phyloP scores from a whole-genome alignment of 1,140 invertebrate species.

The Liolophura sinensis region DNA sequence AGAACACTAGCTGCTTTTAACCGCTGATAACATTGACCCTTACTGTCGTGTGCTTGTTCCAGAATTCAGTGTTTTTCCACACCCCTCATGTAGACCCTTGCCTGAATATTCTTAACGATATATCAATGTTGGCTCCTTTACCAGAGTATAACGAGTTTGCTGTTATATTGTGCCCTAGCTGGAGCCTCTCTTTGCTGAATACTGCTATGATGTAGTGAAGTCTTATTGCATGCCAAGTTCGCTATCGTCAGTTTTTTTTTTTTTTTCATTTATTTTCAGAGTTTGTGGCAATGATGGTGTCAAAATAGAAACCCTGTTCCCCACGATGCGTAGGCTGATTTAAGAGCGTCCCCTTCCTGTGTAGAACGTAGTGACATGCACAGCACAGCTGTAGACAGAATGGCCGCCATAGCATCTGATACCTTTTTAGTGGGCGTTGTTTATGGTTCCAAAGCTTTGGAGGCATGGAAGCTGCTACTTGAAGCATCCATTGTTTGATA shows the following conservation, averaged over 20 bases:
- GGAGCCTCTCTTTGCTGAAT: background rate
- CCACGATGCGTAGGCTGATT: background rate
- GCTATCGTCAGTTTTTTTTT: slow-evolving; percentile 14
- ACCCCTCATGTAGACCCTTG: background rate
- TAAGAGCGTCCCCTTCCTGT: too few relatives aligned
- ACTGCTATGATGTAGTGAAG: background rate
- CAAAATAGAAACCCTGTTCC: slow-evolving; percentile 13
- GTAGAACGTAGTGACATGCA: too few relatives aligned
- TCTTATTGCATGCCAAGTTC: background rate
- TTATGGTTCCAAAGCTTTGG: too few relatives aligned
- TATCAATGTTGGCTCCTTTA: background rate
- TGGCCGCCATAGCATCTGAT: too few relatives aligned
- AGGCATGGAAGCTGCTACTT: too few relatives aligned
- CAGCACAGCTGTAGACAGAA: too few relatives aligned
- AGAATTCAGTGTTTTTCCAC: too few relatives aligned
- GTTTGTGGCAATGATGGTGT: slow-evolving; percentile 97
- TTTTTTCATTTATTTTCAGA: slow-evolving; percentile 72
- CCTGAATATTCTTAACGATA: background rate
- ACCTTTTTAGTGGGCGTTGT: too few relatives aligned
- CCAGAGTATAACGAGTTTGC: background rate
- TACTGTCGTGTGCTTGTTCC: too few relatives aligned
- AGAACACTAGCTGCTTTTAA: too few relatives aligned
- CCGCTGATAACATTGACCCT: too few relatives aligned
- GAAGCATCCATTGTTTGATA: too few relatives aligned
- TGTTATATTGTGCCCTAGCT: background rate